A percentile compares a stretch with the other conserved stretches of the same genome.
Evolutionary conservation across 2,113 vertebrate genomes (phyloP).

Genomic region (Spea bombifrons): DNA sequence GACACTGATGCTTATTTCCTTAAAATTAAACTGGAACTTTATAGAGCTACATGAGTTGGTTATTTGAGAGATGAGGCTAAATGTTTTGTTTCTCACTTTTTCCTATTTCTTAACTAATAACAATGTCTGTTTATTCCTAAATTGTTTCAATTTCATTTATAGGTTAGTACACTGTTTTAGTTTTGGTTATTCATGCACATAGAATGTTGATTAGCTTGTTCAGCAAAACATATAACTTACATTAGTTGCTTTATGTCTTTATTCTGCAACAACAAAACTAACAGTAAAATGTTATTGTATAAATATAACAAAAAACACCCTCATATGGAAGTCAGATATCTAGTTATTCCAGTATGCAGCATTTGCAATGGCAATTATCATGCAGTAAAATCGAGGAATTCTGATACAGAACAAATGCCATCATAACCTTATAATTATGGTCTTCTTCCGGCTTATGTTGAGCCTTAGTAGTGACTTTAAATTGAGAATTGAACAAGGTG

Average conservation of each 20-base stretch:
- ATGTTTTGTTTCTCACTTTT: too few species aligned
- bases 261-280: background rate
- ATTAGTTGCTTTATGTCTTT: conserved; percentile 3
- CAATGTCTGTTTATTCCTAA: too few species aligned
- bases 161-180: too few species aligned
- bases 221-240: conserved; percentile 15
- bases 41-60: too few species aligned
- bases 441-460: conserved; percentile 11
- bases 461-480: too few species aligned
- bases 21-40: too few species aligned
- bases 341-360: conserved; percentile 28
- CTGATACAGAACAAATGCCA: conserved; percentile 34
- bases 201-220: conserved; percentile 29
- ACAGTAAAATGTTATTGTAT: conserved; percentile 18
- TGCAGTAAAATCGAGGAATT: conserved; percentile 29
- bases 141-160: too few species aligned
- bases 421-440: conserved; percentile 33
- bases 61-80: too few species aligned
- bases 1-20: too few species aligned
- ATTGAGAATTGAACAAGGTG: too few species aligned
- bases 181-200: background rate
- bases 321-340: conserved; percentile 23
- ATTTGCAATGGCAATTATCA: conserved; percentile 31
- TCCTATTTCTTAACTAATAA: too few species aligned
- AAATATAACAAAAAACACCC: conserved; percentile 25